Base-by-base conservation (phyloP, 92 coral and sea anemone species). In the Epizoanthus illoricatus region DNA sequence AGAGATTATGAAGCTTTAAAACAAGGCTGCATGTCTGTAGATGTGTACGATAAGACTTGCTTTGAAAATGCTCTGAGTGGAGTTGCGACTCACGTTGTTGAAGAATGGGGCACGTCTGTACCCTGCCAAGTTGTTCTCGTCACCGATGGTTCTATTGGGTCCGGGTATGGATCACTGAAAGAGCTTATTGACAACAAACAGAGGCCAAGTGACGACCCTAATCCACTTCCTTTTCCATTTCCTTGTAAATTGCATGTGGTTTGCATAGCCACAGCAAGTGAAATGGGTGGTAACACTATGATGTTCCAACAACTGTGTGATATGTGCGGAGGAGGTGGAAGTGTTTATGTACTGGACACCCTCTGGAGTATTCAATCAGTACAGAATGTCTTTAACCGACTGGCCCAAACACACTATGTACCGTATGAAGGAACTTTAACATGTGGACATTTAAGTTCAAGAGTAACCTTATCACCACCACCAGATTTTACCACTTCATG, bases 71-170 rank as follows among this genome's bases (percentile, higher is more conserved):
- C 98, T 5, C 81, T 97, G 9, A 97, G 95, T 78, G 99, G 99
- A 2, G 99, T 97, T 9, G 97, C 94, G 0, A 96, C 93, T n/a
- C 97, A 94, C 80, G 98, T 97, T 52, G 90, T 97, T 18, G 98
- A 97, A 58, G 99, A 97, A 67, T 97, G 99, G 99, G 99, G 99
- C 4, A 89, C 98, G 5, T 93, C 99, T 5, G 96, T 97, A 8
- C 99, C 99, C 0, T 88, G 94, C 13, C 99, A 97, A 75, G 90
- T 94, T 41, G 88, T 97, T 63, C 15, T 97, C 75, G 99, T 97
- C 57, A 97, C 99, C 0, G 98, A 94, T 69, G 99, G 99, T 36
- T 92, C 95, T 49, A 82, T 88, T 65, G 98, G 98, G 7, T 90
- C 94, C 23, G 98, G 98, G 13, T 90, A 89, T 47, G 94, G 96